Conservation (phyloP, 92 coral and sea anemone species). For the Parazoanthus atlanticus region DNA sequence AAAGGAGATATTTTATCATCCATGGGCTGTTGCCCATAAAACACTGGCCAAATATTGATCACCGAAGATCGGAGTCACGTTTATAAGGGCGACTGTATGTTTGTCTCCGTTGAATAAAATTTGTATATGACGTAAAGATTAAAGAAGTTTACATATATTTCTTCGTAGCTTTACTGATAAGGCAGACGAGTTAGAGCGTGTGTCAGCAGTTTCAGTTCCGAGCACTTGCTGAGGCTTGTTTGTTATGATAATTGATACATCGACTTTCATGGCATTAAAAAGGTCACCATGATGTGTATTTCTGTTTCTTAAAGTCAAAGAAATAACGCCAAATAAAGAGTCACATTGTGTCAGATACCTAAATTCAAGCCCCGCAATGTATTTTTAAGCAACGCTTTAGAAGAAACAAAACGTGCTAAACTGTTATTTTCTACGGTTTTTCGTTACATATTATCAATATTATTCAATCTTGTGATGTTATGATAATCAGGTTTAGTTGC, state of each 20-base stretch:
- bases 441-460: not conserved
- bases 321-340: not conserved
- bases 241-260: slow-evolving; percentile 29
- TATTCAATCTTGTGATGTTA: not conserved
- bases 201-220: slow-evolving; percentile 1
- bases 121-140: too few species aligned
- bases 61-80: not conserved
- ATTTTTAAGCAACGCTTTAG: not conserved
- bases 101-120: too few species aligned
- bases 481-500: slow-evolving; percentile 5
- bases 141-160: not conserved
- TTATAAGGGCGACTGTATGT: too few species aligned
- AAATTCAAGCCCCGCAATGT: not conserved
- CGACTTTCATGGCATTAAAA: not conserved
- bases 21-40: not conserved
- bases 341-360: not conserved
- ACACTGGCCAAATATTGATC: not conserved
- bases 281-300: not conserved
- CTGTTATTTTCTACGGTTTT: not conserved
- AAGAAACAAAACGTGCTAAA: not conserved
- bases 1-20: not conserved
- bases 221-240: not conserved
- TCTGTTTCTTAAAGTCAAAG: slow-evolving; percentile 2
- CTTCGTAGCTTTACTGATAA: not conserved
- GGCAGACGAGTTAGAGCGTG: not conserved